Evolutionary conservation across 2,888 invertebrate genomes (phyloP), one percentile per base, ranked within the genome.

Genomic region (Mythimna pallens): DNA sequence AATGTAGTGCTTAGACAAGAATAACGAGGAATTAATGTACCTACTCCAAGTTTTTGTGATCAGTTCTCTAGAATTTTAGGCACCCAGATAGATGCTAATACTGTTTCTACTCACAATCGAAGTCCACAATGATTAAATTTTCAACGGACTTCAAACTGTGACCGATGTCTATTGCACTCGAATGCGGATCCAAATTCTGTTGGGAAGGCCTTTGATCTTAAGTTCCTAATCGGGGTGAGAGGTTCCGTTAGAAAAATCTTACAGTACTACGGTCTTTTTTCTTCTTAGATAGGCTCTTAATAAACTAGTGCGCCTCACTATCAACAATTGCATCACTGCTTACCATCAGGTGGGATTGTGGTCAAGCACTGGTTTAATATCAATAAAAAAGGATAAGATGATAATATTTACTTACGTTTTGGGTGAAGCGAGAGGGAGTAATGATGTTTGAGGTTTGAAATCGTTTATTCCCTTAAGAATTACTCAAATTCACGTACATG

Each of bases 81-180:
- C 68, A 71, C 58, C 57, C 20, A 73, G 55, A 76, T 72, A 77
- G 65, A 65, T 66, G 61, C 61, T 76, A 80, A 72, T 77, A 72
- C 71, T 80, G 50, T 63, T 63, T 72, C 70, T 62, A n/a, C n/a
- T 14, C 22, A 69, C 71, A 77, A 76, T 79, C 64, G 55, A 76
- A 67, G 66, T 65, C 52, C 61, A 77, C 64, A 78, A 81, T 78
- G 70, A 81, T 81, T 65, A 74, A 54, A 82, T 81, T 81, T 65
- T 80, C 14, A 55, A 82, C 66, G 69, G 65, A 52, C 71, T 77
- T 65, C 34, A 71, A 73, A 74, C 65, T 59, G 76, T 79, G 76
- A 79, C 76, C 62, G 71, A n/a, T 22, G 52, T 76, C 73, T 81
- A 70, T 81, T 81, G 64, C 69, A 71, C 22, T 75, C 57, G 43